Percentiles rank a stretch among this genome's conserved stretches.
Evolutionary conservation across 2,797 vertebrate species (phyloP).

Genomic region (Chaetophractus vellerosus): DNA sequence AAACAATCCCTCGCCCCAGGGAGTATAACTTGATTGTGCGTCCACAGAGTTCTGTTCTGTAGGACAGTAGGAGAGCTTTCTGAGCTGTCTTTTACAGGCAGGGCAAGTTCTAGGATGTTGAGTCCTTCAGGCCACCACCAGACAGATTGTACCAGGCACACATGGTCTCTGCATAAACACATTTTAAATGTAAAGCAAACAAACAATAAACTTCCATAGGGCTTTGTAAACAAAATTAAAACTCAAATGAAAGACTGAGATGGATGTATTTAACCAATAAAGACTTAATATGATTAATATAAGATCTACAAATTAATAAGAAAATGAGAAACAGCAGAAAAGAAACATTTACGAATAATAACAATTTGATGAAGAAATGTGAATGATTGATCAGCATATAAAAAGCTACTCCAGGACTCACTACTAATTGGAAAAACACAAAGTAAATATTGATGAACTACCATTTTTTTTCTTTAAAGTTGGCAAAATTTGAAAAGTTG

Average conservation of each 20-base stretch:
- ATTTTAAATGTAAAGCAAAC: not conserved
- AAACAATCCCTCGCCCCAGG: too few relatives aligned
- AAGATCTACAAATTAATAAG: not conserved
- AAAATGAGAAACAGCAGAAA: not conserved
- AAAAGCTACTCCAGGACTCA: not conserved
- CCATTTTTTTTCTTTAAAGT: not conserved
- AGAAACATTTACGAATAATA: not conserved
- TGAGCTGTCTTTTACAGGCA: too few relatives aligned
- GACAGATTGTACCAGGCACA: too few relatives aligned
- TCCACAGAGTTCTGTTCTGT: too few relatives aligned
- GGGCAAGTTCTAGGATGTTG: too few relatives aligned
- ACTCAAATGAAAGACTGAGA: not conserved
- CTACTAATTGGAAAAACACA: not conserved
- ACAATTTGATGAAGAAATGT: not conserved
- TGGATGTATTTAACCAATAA: not conserved
- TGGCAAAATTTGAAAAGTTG: not conserved
- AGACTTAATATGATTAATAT: not conserved
- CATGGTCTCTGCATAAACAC: too few relatives aligned
- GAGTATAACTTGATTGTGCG: too few relatives aligned
- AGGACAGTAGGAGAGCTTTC: too few relatives aligned
- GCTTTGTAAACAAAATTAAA: not conserved
- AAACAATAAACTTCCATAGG: not conserved
- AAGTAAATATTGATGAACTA: not conserved
- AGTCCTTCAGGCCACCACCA: too few relatives aligned
- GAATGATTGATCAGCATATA: not conserved